Conservation (phyloP, 1,140 invertebrate genomes). For the Ganaspis sp. region DNA sequence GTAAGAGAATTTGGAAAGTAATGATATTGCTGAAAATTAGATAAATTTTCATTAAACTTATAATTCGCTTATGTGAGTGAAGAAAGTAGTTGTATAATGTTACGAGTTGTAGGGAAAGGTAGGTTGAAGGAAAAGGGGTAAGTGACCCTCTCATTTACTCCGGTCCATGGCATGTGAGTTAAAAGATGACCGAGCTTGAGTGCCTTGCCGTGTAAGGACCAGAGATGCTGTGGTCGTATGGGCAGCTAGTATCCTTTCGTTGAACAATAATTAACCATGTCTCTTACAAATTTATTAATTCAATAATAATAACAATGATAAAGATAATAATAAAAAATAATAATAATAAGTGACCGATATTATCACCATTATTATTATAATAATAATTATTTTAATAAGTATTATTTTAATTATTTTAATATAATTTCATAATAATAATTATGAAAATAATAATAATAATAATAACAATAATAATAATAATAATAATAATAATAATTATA, state of each 20-base stretch:
- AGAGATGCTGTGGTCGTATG: conserved; percentile 29
- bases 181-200: conserved; percentile 72
- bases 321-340: too few species aligned
- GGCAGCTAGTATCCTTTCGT: conserved; percentile 56
- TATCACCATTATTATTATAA: too few species aligned
- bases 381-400: too few species aligned
- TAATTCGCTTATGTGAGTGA: neutral
- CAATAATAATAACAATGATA: too few species aligned
- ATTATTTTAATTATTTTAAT: too few species aligned
- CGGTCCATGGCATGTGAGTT: conserved; percentile 60
- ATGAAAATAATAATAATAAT: too few species aligned
- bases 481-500: too few species aligned
- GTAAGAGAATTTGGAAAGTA: neutral
- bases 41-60: conserved; percentile 6
- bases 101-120: neutral
- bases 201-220: conserved; percentile 69
- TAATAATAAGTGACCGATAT: too few species aligned
- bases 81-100: conserved; percentile 10
- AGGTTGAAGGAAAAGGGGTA: conserved; percentile 46
- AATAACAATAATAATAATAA: too few species aligned
- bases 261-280: conserved; percentile 64
- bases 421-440: too few species aligned
- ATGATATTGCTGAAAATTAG: neutral
- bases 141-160: conserved; percentile 25
- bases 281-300: neutral